Evolutionary conservation across 2,113 vertebrate genomes (phyloP).

Genomic region (Malurus melanocephalus): DNA sequence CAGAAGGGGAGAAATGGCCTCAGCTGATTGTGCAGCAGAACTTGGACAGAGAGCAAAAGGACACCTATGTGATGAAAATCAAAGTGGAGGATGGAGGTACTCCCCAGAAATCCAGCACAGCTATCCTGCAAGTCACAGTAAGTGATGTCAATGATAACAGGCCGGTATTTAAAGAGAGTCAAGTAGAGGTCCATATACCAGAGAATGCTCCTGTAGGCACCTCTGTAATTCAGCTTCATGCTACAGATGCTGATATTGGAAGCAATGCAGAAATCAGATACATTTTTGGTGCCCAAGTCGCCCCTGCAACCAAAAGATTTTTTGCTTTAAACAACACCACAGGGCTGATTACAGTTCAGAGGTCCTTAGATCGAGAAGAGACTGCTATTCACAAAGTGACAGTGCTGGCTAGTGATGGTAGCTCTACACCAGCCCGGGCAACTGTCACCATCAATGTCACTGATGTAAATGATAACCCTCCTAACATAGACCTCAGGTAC

Average conservation of each 20-base stretch:
- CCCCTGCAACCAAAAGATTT: conserved; percentile 91
- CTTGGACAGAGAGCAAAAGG: conserved; percentile 97
- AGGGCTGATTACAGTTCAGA: conserved; percentile 94
- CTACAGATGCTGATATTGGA: conserved; percentile 95
- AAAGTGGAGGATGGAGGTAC: conserved; percentile 97
- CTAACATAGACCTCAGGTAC: conserved; percentile 97
- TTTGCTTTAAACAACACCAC: conserved; percentile 95
- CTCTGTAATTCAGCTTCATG: conserved; percentile 93
- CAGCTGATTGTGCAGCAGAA: conserved; percentile 97
- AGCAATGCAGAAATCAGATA: conserved; percentile 96
- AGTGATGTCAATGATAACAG: conserved; percentile 98
- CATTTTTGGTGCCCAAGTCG: conserved; percentile 93
- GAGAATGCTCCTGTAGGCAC: conserved; percentile 93
- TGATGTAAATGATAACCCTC: conserved; percentile 97
- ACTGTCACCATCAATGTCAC: conserved; percentile 96
- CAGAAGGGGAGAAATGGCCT: conserved; percentile 98
- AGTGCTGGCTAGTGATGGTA: conserved; percentile 95
- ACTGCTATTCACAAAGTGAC: conserved; percentile 95
- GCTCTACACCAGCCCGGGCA: conserved; percentile 92
- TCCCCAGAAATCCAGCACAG: conserved; percentile 97
- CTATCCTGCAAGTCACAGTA: conserved; percentile 96
- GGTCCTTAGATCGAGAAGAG: conserved; percentile 93
- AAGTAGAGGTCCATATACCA: conserved; percentile 94
- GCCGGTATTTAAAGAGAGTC: conserved; percentile 94
- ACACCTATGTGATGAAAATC: conserved; percentile 99